Evolutionary conservation across 1,140 invertebrate species (phyloP), one percentile per base, ranked within the genome.

Genomic region (Calephelis virginiensis): DNA sequence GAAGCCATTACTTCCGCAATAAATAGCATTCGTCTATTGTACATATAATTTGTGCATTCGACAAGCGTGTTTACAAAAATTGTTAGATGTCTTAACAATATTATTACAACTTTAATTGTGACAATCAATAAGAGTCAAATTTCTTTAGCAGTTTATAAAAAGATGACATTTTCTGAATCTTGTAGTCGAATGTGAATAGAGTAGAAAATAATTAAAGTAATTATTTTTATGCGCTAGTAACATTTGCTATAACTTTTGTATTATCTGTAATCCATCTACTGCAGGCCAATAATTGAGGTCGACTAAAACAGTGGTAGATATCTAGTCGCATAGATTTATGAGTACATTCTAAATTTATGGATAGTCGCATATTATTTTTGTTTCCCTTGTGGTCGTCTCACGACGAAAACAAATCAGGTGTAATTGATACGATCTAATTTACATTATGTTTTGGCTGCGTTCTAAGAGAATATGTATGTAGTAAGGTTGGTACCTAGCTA

Each of bases 1-100:
- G 90, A 92, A 92, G 90, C 90, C 90, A 92, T 92, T 92, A 92
- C 89, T 92, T 92, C 90, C 86, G 86, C 86, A 91, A 86, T 89
- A 89, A 91, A 91, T 91, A 91, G 87, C 89, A 90, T 88, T 89
- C 80, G 86, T 82, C 86, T 86, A 82, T 79, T 81, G 74, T 77
- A 82, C 78, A 77, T 84, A 86, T 89, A 87, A 83, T 85, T 86
- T 87, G 83, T 86, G 83, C 86, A 89, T 86, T 87, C 86, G 83
- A 91, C 89, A 90, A 91, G 89, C 89, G 88, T 90, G 89, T 92
- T 92, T 92, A 92, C 90, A 90, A 92, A 92, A 92, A 90, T 91
- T 91, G 77, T 86, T 81, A 87, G 81, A 86, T 80, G 77, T 85
- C 81, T 83, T 78, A 72, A 69, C 71, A 77, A 75, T 71, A 64